These are phyloP conservation scores for Drosophila koepferae DNA, from an alignment of 2,888 invertebrate genomes.

Conservation along the genomic window DNA sequence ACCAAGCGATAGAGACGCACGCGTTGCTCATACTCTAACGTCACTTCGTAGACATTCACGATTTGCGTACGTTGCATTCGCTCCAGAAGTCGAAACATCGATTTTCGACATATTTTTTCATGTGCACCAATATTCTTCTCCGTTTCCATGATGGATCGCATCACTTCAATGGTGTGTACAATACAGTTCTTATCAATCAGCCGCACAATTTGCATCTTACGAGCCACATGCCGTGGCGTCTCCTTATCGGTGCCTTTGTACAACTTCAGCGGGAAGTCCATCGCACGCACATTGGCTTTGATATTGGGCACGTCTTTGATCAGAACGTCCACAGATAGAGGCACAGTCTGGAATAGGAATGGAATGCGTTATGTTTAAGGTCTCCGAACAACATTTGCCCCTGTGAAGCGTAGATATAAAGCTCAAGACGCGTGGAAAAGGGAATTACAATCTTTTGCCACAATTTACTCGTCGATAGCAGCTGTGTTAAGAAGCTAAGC, in stretches of 20 bases:
- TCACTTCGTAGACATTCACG: conserved; percentile 77
- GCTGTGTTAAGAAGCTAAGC: too few relatives aligned
- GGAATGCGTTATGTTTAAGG: background rate
- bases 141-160: conserved; percentile 86
- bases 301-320: conserved; percentile 71
- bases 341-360: conserved; percentile 53
- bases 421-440: too few relatives aligned
- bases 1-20: conserved; percentile 77
- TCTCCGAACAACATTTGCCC: too few relatives aligned
- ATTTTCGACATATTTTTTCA: conserved; percentile 87
- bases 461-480: too few relatives aligned
- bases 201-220: conserved; percentile 88
- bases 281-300: conserved; percentile 48
- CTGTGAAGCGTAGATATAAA: too few relatives aligned
- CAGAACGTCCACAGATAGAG: conserved; percentile 51
- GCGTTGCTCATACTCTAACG: conserved; percentile 66
- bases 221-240: conserved; percentile 81
- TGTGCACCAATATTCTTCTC: conserved; percentile 87
- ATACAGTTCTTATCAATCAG: conserved; percentile 87
- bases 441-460: too few relatives aligned
- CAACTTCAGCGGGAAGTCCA: conserved; percentile 34
- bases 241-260: conserved; percentile 28
- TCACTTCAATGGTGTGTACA: conserved; percentile 86
- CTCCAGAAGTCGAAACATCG: conserved; percentile 87
- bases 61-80: conserved; percentile 85